A percentile compares a stretch with the other conserved stretches of the same genome.
phyloP scores from a whole-genome alignment of 2,113 vertebrate species.

The Cervus canadensis region DNA sequence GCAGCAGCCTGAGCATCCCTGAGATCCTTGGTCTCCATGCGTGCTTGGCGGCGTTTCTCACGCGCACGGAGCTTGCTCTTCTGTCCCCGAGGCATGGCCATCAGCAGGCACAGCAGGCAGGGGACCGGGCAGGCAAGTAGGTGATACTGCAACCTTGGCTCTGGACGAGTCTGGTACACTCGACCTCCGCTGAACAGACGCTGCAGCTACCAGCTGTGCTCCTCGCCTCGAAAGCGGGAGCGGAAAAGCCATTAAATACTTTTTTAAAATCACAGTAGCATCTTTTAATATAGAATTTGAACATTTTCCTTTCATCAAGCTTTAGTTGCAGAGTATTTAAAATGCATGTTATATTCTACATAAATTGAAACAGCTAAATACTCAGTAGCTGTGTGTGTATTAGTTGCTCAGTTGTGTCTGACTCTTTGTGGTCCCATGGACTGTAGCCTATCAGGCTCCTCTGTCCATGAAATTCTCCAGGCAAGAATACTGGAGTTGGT shows the following conservation, averaged over 20 bases:
- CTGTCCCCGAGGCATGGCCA: too few species aligned
- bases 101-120: too few species aligned
- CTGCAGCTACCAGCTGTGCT: too few species aligned
- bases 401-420: neutral
- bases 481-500: neutral
- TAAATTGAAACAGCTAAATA: neutral
- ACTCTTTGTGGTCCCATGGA: neutral
- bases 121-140: too few species aligned
- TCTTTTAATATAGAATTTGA: neutral
- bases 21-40: too few species aligned
- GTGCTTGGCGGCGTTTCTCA: too few species aligned
- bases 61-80: too few species aligned
- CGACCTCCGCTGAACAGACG: too few species aligned
- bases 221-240: too few species aligned
- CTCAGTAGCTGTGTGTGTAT: neutral
- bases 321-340: constrained; percentile 11
- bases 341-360: neutral
- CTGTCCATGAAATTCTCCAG: neutral
- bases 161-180: too few species aligned
- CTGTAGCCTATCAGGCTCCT: neutral
- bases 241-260: neutral
- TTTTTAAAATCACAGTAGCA: neutral
- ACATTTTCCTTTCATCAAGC: neutral
- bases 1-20: too few species aligned
- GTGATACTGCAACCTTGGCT: too few species aligned